A percentile compares a stretch with the other conserved stretches of the same genome.
These are phyloP conservation scores for Parus major DNA, from an alignment of 2,113 vertebrate genomes.

Conservation along the genomic window DNA sequence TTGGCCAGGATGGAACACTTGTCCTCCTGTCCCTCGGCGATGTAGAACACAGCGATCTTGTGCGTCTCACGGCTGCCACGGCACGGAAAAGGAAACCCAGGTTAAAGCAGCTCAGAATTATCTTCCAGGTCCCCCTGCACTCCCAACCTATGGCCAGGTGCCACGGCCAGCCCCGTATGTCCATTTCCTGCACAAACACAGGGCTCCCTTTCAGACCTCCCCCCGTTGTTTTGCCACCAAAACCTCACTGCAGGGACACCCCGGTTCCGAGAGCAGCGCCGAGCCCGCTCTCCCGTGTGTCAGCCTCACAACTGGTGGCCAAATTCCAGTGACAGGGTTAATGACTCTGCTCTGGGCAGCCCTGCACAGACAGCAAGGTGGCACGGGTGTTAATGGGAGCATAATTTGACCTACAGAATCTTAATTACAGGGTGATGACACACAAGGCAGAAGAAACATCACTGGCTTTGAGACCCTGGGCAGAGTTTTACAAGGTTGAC, in stretches of 20 bases:
- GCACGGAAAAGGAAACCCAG: background rate
- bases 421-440: background rate
- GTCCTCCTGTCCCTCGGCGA: slow-evolving; percentile 96
- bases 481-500: background rate
- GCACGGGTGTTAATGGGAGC: background rate
- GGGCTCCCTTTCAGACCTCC: background rate
- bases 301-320: background rate
- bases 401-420: background rate
- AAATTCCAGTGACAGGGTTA: background rate
- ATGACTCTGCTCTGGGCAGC: background rate
- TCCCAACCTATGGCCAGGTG: background rate
- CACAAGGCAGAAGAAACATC: background rate
- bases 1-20: slow-evolving; percentile 98
- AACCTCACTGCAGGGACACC: background rate
- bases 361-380: background rate
- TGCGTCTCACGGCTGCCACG: slow-evolving; percentile 90
- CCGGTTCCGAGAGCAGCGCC: fast-evolving
- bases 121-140: background rate
- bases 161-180: fast-evolving
- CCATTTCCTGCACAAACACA: background rate
- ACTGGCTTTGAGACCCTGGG: background rate
- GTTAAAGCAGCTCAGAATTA: background rate
- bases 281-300: background rate
- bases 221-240: no score
- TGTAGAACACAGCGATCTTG: slow-evolving; percentile 98